Evolutionary conservation across 1,140 invertebrate species (phyloP), one percentile per base, ranked within the genome.

Genomic region (Apis mellifera): DNA sequence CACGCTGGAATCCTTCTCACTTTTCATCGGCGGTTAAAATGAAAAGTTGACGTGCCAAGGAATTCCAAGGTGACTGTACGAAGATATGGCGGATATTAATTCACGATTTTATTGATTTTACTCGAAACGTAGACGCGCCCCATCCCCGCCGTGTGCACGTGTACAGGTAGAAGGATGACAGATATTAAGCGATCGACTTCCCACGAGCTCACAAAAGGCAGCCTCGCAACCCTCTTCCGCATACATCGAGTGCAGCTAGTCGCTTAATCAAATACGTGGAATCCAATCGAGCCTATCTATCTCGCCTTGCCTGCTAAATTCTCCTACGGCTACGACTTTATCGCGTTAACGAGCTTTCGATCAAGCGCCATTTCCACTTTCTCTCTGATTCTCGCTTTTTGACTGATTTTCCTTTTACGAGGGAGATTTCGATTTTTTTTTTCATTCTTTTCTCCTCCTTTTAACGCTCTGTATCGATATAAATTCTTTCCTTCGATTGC

Each of bases 91-190:
- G 60, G 76, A 59, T 60, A 78, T 78, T 78, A 78, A 78, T 78
- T 70, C 76, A 60, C 42, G 42, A 42, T 52, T 78, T 60, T 78
- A 78, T 78, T 70, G 76, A 78, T 78, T 78, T 60, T 52, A 32
- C 62, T 48, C 32, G 50, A 32, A 48, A 48, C 55, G 23, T 57
- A 48, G 32, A 42, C 7, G 19, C 50, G 23, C 15, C 54, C 54
- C 54, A 42, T 42, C 32, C 32, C 32, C 32, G 7, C 32, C 4
- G 32, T 42, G 5, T 42, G 64, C 15, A 11, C 32, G 65, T 48
- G 19, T 66, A 13, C 32, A 62, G 9, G 57, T 59, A 59, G 57
- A n/a, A 62, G 59, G 65, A 66, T 66, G 65, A 72, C 70, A 72
- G 70, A 72, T 72, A 72, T 72, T 72, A 72, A 72, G 70, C 70